Percentiles rank a stretch among this genome's conserved stretches.
These are phyloP conservation scores for Entomyzon cyanotis DNA, from an alignment of 2,113 vertebrate genomes.

Conservation along the genomic window DNA sequence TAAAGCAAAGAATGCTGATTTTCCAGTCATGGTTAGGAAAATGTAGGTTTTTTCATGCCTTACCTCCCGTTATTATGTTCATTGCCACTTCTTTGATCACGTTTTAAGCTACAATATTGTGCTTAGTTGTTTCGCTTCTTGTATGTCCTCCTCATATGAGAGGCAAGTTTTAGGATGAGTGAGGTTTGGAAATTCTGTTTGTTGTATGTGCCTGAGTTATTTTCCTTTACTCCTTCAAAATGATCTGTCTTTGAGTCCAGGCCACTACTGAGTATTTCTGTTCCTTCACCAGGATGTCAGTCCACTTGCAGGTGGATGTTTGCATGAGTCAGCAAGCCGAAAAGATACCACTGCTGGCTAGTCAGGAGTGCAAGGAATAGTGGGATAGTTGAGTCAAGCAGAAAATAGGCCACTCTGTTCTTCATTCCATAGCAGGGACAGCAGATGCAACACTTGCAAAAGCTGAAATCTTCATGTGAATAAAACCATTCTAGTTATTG, in stretches of 20 bases:
- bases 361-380: not conserved
- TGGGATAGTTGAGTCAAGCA: not conserved
- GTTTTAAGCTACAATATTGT: not conserved
- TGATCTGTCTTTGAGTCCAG: not conserved
- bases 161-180: not conserved
- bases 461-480: not conserved
- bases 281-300: not conserved
- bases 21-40: not conserved
- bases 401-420: conserved; percentile 27
- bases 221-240: not conserved
- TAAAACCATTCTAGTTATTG: not conserved
- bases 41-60: not conserved
- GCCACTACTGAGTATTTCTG: not conserved
- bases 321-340: not conserved
- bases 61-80: not conserved
- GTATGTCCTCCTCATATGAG: not conserved
- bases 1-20: not conserved
- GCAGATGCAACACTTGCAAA: not conserved
- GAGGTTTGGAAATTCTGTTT: not conserved
- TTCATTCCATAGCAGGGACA: not conserved
- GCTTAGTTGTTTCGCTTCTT: not conserved
- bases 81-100: not conserved
- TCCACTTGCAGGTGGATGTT: not conserved
- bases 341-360: not conserved
- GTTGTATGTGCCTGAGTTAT: not conserved